phyloP scores from a whole-genome alignment of 2,888 invertebrate genomes.

The Tachystola acroxantha region DNA sequence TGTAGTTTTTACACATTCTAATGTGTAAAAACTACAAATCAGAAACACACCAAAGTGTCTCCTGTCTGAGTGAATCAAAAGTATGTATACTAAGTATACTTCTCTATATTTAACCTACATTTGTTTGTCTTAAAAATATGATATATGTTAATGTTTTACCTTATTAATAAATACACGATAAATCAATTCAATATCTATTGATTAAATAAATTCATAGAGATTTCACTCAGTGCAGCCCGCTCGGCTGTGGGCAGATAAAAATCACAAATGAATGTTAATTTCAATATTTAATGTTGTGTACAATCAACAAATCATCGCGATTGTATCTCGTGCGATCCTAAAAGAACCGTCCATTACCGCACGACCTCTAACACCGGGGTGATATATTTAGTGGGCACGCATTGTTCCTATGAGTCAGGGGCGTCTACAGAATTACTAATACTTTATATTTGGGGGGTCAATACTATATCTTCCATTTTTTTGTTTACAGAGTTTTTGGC shows the following conservation, averaged over 20 bases:
- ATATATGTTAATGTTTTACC: not conserved
- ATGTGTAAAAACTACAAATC: no score
- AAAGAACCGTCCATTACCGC: slow-evolving; percentile 65
- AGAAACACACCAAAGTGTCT: no score
- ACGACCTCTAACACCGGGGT: slow-evolving; percentile 67
- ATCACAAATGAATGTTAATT: slow-evolving; percentile 72
- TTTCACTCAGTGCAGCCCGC: slow-evolving; percentile 18
- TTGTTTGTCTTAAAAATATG: no score
- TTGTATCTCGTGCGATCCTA: slow-evolving; percentile 64
- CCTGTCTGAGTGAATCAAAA: no score
- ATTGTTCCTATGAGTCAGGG: slow-evolving; percentile 49
- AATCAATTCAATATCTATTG: slow-evolving; percentile 20
- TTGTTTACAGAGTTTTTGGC: not conserved
- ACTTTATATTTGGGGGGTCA: not conserved
- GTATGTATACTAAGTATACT: no score
- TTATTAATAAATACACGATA: slow-evolving; percentile 18
- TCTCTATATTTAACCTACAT: no score
- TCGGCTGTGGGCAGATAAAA: slow-evolving; percentile 42
- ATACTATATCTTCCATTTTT: no score
- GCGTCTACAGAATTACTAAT: not conserved
- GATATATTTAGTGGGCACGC: slow-evolving; percentile 61
- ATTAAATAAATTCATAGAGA: slow-evolving; percentile 29
- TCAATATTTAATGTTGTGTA: slow-evolving; percentile 70
- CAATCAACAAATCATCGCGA: slow-evolving; percentile 74
- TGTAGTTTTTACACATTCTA: no score